Percentiles rank a stretch among this genome's conserved stretches.
phyloP scores from a whole-genome alignment of 2,888 invertebrate genomes.

The Caenorhabditis sp. region DNA sequence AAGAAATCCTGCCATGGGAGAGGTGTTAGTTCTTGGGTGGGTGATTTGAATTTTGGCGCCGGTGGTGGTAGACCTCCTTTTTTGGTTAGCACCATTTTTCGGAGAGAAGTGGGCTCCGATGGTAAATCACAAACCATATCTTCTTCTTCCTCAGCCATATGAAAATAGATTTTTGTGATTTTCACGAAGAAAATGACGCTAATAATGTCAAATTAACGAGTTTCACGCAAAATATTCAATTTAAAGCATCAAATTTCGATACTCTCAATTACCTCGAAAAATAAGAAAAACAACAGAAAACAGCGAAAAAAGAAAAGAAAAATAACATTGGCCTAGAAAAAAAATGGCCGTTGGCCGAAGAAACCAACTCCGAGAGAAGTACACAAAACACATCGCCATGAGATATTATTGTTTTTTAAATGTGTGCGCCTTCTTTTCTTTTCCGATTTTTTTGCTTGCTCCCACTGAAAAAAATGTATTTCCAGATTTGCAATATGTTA shows the following conservation, averaged over 20 bases:
- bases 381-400: not conserved
- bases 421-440: not conserved
- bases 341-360: not conserved
- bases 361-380: not conserved
- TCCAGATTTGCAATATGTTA: conserved; percentile 1
- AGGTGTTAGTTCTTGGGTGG: conserved; percentile 56
- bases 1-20: conserved; percentile 68
- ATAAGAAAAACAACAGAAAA: not conserved
- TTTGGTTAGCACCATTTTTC: not conserved
- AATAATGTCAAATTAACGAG: too few relatives aligned
- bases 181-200: too few relatives aligned
- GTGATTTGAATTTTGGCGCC: not conserved
- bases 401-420: not conserved
- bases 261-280: too few relatives aligned
- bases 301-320: not conserved
- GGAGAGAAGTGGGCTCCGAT: not conserved
- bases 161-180: not conserved
- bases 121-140: not conserved
- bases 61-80: not conserved
- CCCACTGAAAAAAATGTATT: not conserved
- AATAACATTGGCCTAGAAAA: not conserved
- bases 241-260: too few relatives aligned
- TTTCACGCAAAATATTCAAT: too few relatives aligned
- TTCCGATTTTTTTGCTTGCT: not conserved
- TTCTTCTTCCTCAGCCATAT: not conserved